A percentile compares a stretch with the other conserved stretches of the same genome.
phyloP scores from a whole-genome alignment of 2,113 vertebrate species.

The Pavo muticus region DNA sequence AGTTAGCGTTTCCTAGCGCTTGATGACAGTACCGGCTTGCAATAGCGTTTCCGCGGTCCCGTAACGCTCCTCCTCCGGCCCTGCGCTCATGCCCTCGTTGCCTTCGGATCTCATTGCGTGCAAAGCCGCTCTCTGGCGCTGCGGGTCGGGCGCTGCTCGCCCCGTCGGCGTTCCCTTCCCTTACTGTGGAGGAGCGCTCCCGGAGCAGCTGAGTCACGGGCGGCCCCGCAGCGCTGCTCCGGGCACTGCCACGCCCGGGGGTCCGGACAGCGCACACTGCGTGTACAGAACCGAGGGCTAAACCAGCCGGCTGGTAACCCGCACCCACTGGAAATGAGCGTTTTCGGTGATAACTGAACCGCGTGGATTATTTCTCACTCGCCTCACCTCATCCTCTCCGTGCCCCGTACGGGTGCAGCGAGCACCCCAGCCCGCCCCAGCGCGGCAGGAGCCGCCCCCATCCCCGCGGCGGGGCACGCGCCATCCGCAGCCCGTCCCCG shows the following conservation, averaged over 20 bases:
- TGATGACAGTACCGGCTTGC: background rate
- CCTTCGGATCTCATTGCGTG: rapidly evolving
- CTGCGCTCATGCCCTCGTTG: rapidly evolving
- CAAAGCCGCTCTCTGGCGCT: rapidly evolving
- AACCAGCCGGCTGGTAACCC: background rate
- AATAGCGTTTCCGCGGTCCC: background rate
- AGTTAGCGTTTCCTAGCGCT: background rate
- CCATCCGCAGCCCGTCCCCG: background rate
- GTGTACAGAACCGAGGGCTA: background rate
- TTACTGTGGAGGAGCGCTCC: no score
- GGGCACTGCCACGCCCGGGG: background rate
- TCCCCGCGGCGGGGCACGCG: background rate
- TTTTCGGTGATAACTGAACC: background rate
- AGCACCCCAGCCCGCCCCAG: background rate
- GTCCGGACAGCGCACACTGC: background rate
- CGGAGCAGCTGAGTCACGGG: background rate
- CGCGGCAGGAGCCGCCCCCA: background rate
- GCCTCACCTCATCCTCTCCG: background rate
- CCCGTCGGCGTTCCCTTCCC: background rate
- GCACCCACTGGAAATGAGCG: background rate
- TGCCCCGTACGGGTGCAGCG: background rate
- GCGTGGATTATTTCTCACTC: background rate
- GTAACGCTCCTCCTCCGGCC: background rate
- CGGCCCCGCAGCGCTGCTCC: background rate
- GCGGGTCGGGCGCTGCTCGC: background rate